Conservation (phyloP, 2,888 invertebrate species). For the Sminthurides aquaticus region DNA sequence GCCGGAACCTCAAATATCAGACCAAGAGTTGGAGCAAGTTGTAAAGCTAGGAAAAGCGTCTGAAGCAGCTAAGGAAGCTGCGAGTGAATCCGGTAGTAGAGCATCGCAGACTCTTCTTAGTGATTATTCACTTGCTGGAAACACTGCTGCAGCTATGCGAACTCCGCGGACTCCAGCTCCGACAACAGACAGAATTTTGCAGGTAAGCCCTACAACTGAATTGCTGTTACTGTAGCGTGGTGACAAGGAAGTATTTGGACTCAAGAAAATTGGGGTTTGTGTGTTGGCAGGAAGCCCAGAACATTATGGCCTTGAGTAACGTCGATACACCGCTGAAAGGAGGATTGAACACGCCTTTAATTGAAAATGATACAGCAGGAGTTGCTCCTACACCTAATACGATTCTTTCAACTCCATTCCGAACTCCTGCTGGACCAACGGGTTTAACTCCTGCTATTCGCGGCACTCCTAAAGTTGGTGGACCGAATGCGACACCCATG, state of each 20-base stretch:
- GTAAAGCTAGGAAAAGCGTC: constrained; percentile 85
- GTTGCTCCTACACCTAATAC: constrained; percentile 83
- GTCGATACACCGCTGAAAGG: constrained; percentile 96
- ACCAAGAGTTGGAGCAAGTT: constrained; percentile 81
- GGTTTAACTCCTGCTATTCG: constrained; percentile 24
- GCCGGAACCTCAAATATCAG: constrained; percentile 94
- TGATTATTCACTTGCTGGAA: constrained; percentile 71
- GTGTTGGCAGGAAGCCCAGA: constrained; percentile 79
- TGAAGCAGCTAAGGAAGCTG: constrained; percentile 79
- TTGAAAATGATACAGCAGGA: constrained; percentile 79
- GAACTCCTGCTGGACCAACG: constrained; percentile 47
- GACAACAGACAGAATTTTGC: constrained; percentile 64
- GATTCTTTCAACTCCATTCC: constrained; percentile 77
- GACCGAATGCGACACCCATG: constrained; percentile 47
- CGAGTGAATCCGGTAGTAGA: constrained; percentile 64
- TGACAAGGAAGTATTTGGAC: neutral
- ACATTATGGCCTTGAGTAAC: constrained; percentile 95
- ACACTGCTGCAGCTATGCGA: constrained; percentile 54
- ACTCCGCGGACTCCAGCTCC: constrained; percentile 79
- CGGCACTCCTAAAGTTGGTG: constrained; percentile 31
- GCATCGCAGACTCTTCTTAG: constrained; percentile 80
- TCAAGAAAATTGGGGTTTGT: neutral
- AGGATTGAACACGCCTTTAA: constrained; percentile 87
- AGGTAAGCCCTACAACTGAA: no score
- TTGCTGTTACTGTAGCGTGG: neutral